A percentile compares a stretch with the other conserved stretches of the same genome.
These are phyloP conservation scores for Sitodiplosis mosellana DNA, from an alignment of 1,140 invertebrate species.

Conservation along the genomic window DNA sequence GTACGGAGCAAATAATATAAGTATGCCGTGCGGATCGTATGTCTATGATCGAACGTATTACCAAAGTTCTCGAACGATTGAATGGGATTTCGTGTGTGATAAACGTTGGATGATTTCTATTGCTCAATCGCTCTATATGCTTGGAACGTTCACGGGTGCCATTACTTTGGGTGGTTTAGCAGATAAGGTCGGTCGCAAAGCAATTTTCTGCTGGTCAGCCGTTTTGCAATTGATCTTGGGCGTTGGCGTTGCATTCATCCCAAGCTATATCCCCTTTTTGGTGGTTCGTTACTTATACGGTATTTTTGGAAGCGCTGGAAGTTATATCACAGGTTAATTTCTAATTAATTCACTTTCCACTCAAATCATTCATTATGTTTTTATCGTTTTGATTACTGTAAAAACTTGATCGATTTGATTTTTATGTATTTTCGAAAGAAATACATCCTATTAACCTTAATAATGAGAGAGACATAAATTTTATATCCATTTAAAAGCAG, in stretches of 20 bases:
- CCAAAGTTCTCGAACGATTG: constrained; percentile 46
- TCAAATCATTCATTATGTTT: too few species aligned
- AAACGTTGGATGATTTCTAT: constrained; percentile 59
- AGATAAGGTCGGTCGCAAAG: constrained; percentile 71
- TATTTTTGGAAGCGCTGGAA: constrained; percentile 63
- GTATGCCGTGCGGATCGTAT: constrained; percentile 37
- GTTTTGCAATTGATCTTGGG: constrained; percentile 51
- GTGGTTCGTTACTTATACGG: constrained; percentile 52
- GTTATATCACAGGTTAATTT: constrained; percentile 60
- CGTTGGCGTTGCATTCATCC: constrained; percentile 50
- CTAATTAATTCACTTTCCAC: too few species aligned
- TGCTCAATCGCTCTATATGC: constrained; percentile 67
- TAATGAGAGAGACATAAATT: too few species aligned
- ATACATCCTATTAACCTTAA: too few species aligned
- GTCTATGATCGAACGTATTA: constrained; percentile 52
- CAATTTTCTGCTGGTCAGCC: constrained; percentile 55
- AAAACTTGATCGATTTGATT: too few species aligned
- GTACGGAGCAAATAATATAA: constrained; percentile 25
- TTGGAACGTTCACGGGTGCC: constrained; percentile 75
- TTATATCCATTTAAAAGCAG: too few species aligned
- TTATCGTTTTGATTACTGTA: too few species aligned
- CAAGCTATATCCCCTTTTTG: constrained; percentile 54
- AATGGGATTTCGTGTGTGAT: constrained; percentile 75
- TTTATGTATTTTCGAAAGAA: too few species aligned
- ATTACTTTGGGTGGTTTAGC: constrained; percentile 68